phyloP scores from a whole-genome alignment of 2,797 vertebrate species.

The Amblyraja radiata region DNA sequence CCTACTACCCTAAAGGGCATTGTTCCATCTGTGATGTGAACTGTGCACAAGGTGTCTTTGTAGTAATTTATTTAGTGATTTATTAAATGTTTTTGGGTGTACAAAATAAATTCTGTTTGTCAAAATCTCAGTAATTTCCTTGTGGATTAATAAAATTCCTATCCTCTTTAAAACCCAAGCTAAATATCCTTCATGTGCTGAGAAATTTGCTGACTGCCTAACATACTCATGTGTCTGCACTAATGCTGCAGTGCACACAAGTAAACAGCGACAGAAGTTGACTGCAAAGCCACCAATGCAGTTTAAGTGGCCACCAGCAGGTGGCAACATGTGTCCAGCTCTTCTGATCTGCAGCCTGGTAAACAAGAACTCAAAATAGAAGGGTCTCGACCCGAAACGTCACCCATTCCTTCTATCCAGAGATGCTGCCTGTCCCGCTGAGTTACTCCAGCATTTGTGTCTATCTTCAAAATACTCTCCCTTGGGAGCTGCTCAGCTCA shows the following conservation, averaged over 20 bases:
- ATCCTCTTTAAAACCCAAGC: too few species aligned
- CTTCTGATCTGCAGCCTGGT: not conserved
- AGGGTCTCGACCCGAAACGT: too few species aligned
- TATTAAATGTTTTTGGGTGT: not conserved
- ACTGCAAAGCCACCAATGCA: not conserved
- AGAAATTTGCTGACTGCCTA: too few species aligned
- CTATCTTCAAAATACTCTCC: too few species aligned
- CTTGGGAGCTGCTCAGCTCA: not conserved
- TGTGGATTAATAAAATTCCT: not conserved
- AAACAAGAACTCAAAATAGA: not conserved
- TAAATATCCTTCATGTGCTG: too few species aligned
- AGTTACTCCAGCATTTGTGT: too few species aligned
- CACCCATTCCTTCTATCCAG: too few species aligned
- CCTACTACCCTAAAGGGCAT: too few species aligned
- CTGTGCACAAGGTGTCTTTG: not conserved
- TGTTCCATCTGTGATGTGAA: not conserved
- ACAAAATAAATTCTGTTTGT: not conserved
- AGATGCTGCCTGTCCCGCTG: too few species aligned
- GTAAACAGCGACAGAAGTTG: not conserved
- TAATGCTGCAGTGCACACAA: not conserved
- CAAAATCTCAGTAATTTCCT: not conserved
- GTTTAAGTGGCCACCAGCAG: not conserved
- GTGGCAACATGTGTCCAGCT: not conserved
- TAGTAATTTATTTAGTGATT: not conserved
- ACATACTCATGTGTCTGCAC: too few species aligned